Conservation (phyloP, 2,888 invertebrate genomes). For the Rosalia funebris region DNA sequence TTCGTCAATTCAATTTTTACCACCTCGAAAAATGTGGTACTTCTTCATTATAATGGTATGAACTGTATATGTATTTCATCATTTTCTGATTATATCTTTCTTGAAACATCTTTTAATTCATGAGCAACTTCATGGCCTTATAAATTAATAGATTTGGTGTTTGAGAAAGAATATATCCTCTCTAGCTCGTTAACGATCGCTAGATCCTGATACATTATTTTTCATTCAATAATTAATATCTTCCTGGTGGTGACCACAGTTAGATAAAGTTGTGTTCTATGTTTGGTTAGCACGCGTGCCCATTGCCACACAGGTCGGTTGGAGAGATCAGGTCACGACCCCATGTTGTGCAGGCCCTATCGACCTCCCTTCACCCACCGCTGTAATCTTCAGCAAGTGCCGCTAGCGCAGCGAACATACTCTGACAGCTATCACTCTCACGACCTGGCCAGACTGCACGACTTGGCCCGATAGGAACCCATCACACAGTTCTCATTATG, state of each 20-base stretch:
- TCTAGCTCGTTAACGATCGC: too few species aligned
- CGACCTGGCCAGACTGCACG: slow-evolving; percentile 52
- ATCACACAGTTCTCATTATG: slow-evolving; percentile 48
- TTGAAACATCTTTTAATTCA: too few species aligned
- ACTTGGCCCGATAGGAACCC: slow-evolving; percentile 48
- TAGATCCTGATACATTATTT: too few species aligned
- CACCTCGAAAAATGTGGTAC: too few species aligned
- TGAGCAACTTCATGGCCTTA: too few species aligned
- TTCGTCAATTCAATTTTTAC: too few species aligned
- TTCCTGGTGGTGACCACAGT: slow-evolving; percentile 10
- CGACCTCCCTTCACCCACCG: slow-evolving; percentile 34
- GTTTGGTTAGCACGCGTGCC: slow-evolving; percentile 45
- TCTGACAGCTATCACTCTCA: slow-evolving; percentile 61
- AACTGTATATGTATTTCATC: too few species aligned
- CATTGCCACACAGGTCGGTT: slow-evolving; percentile 45
- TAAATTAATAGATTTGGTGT: too few species aligned
- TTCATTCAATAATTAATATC: too few species aligned
- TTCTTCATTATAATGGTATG: too few species aligned
- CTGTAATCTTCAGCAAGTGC: slow-evolving; percentile 33
- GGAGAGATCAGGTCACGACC: slow-evolving; percentile 49
- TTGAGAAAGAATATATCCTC: too few species aligned
- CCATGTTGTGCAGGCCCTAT: slow-evolving; percentile 38
- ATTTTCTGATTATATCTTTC: too few species aligned
- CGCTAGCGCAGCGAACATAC: slow-evolving; percentile 43
- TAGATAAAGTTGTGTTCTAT: slow-evolving; percentile 22